These are phyloP conservation scores for Caenorhabditis sp. DNA, from an alignment of 2,888 invertebrate species.

Conservation along the genomic window DNA sequence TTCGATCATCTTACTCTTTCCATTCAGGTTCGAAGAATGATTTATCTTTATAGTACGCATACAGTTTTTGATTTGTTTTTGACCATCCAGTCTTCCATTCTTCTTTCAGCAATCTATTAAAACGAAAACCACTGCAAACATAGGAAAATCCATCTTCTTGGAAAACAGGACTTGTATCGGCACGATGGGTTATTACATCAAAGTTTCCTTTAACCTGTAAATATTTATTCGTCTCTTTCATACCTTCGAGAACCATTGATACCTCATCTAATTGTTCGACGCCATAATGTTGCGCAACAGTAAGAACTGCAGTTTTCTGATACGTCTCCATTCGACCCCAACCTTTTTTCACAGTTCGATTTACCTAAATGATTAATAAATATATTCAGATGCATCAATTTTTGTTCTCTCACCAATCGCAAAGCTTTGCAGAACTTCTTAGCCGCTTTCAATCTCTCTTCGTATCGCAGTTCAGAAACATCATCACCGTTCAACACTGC, in stretches of 20 bases:
- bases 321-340: slow-evolving; percentile 13
- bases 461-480: slow-evolving; percentile 50
- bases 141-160: background rate
- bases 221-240: background rate
- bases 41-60: slow-evolving; percentile 13
- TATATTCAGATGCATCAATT: background rate
- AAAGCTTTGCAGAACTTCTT: slow-evolving; percentile 57
- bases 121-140: slow-evolving; percentile 4
- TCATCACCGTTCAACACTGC: slow-evolving; percentile 64
- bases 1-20: slow-evolving; percentile 9
- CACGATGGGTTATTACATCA: background rate
- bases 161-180: background rate
- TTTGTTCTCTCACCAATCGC: slow-evolving; percentile 33
- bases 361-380: slow-evolving; percentile 12
- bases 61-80: slow-evolving; percentile 18
- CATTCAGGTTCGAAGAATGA: slow-evolving; percentile 31
- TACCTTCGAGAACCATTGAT: no score
- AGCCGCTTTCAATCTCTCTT: slow-evolving; percentile 49
- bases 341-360: slow-evolving; percentile 20
- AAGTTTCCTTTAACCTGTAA: background rate
- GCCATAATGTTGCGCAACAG: slow-evolving; percentile 1
- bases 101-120: slow-evolving; percentile 6
- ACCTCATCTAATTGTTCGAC: background rate
- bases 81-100: slow-evolving; percentile 42
- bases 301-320: slow-evolving; percentile 3